Evolutionary conservation across 30 jellyfish, hydroid and myxozoan genomes (phyloP), one percentile per base, ranked within the genome.

Genomic region (Cassiopea andromeda): DNA sequence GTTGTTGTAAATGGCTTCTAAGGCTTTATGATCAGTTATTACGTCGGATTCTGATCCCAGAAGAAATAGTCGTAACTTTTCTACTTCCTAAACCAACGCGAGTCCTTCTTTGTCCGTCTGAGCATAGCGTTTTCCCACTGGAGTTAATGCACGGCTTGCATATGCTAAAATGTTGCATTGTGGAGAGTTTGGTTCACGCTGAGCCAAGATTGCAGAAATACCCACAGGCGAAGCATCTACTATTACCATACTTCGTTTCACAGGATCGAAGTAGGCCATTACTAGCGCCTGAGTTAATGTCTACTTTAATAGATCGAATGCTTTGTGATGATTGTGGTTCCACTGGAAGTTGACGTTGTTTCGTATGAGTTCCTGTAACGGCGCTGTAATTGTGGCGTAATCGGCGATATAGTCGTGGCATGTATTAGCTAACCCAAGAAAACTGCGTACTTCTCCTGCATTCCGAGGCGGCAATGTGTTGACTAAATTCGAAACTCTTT

Each of bases 331-430:
- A 14, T 17, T 73, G 1, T 10, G 69, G 2, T 45, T 68, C 91
- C 91, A 83, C 27, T 14, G 54, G 72, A 83, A 83, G 6, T 13
- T 38, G 14, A 58, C 74, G 73, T 83, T 67, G 46, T 83, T 83
- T 15, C 75, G 50, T 2, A 82, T 85, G 71, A 85, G 54, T 1
- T 60, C 80, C 1, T 78, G 87, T 19, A 87, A 69, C 1, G 95
- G 95, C 44, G 87, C 95, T 2, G 95, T 87, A 14, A 76, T 80
- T 1, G 87, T 87, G 9, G 91, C 87, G 69, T 44, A 84, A 84
- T 82, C 83, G 38, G 49, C 48, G 46, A 82, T 82, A 58, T 60
- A 82, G 6, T 61, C 16, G 44, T n/a, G 10, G 47, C 77, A 19
- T 57, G 70, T 66, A 27, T 84, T 84, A 10, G 92, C 84, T 50